phyloP scores from a whole-genome alignment of 2,797 vertebrate genomes.

The Hoplostethus atlanticus region DNA sequence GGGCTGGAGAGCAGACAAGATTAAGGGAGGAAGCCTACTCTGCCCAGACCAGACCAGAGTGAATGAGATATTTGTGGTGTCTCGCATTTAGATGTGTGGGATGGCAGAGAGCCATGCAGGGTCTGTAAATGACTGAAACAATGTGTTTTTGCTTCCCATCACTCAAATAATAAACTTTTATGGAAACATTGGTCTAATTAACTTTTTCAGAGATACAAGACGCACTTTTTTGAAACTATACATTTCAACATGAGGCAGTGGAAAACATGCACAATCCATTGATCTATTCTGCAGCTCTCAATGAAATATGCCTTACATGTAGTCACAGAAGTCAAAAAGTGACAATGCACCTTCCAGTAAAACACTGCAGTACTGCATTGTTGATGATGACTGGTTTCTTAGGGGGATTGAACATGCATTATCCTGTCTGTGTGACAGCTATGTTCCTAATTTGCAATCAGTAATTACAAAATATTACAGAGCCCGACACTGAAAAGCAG shows the following conservation, averaged over 20 bases:
- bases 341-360: no score
- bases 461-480: not conserved
- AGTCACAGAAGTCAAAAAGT: not conserved
- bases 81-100: slow-evolving; percentile 55
- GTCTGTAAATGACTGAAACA: slow-evolving; percentile 33
- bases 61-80: slow-evolving; percentile 75
- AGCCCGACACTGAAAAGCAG: not conserved
- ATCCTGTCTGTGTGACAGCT: not conserved
- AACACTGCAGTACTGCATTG: not conserved
- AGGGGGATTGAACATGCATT: not conserved
- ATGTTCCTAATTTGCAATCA: not conserved
- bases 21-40: slow-evolving; percentile 77
- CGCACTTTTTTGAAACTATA: not conserved
- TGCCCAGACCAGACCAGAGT: slow-evolving; percentile 63
- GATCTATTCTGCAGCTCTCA: not conserved
- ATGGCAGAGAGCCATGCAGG: slow-evolving; percentile 37
- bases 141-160: not conserved
- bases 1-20: slow-evolving; percentile 78
- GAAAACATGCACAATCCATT: not conserved
- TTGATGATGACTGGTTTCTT: slow-evolving; percentile 2
- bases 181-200: not conserved
- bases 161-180: not conserved
- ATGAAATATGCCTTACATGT: not conserved
- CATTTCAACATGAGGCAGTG: not conserved
- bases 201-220: no score